Base-by-base conservation (phyloP, 2,797 vertebrate genomes). In the Sardinella longiceps region DNA sequence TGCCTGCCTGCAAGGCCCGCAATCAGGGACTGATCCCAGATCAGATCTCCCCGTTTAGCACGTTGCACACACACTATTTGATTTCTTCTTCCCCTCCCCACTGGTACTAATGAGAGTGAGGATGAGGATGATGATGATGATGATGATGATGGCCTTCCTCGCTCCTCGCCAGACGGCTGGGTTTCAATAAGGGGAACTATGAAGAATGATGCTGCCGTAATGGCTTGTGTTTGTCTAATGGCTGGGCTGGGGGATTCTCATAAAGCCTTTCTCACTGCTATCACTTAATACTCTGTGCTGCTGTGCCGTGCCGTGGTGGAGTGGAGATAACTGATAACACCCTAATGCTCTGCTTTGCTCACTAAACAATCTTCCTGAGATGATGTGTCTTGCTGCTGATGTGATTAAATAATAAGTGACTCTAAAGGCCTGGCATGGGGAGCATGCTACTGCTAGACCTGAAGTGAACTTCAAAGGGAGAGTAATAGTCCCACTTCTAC, bases 1-100 rank as follows among this genome's bases (percentile, higher is more conserved):
- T 95, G 88, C 91, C 95, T 95, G 88, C 91, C 90, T 37, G 30
- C 66, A 37, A 5, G 66, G 66, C 30, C 37, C 18, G 66, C 30
- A 33, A n/a, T n/a, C n/a, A 37, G 30, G 66, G 30, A 15, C 12
- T 37, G 66, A 74, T 39, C 4, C 14, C 14, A 66, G 28, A 18
- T 15, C 30, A 39, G 30, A 39, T 3, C 20, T 74, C 33, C 4
- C 66, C 39, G 4, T 5, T 74, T 74, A 63, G 53, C 53, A 56
- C n/a, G n/a, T n/a, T n/a, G n/a, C 20, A 56, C 9, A 66, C 23
- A 1, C n/a, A 60, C 10, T 60, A 15, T 74, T 20, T 37, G 30
- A 37, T 74, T 74, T 74, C 66, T 74, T 74, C 66, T 74, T 74
- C 66, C 66, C 66, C 66, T 74, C 66, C 37, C 30, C 33, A 18